phyloP scores from a whole-genome alignment of 2,888 invertebrate species.

The Heterodera filipjevi region DNA sequence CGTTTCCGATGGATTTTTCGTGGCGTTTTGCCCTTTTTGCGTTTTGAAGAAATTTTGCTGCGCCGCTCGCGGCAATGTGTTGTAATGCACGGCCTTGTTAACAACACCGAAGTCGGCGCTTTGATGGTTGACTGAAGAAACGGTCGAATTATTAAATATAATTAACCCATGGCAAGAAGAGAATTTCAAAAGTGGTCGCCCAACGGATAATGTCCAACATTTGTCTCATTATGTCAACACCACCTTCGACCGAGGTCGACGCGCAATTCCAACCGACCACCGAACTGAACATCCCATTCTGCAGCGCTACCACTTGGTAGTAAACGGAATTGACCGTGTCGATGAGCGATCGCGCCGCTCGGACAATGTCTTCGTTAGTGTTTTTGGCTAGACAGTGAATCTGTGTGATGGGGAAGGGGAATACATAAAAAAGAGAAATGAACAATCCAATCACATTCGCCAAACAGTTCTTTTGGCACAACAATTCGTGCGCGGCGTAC shows the following conservation, averaged over 20 bases:
- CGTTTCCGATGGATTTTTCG: background rate
- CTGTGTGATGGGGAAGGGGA: background rate
- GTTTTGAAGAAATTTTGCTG: background rate
- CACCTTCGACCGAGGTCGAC: background rate
- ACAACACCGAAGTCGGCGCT: background rate
- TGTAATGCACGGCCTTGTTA: background rate
- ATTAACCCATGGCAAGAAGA: no score
- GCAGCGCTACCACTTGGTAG: background rate
- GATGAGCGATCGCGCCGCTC: slow-evolving; percentile 14
- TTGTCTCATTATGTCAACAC: background rate
- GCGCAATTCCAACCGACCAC: slow-evolving; percentile 4
- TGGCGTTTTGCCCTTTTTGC: background rate
- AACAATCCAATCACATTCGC: background rate
- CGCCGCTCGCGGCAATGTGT: slow-evolving; percentile 1
- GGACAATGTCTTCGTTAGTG: slow-evolving; percentile 24
- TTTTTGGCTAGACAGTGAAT: slow-evolving; percentile 7
- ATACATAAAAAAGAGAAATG: no score
- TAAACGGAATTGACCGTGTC: slow-evolving; percentile 23
- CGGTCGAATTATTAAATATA: background rate
- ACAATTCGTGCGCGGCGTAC: slow-evolving; percentile 6
- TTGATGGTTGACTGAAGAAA: slow-evolving; percentile 4
- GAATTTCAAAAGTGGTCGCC: background rate
- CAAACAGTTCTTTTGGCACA: background rate
- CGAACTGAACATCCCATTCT: slow-evolving; percentile 1
- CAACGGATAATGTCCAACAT: no score